These are phyloP conservation scores for Emesis russula DNA, from an alignment of 2,888 invertebrate genomes.

Conservation along the genomic window DNA sequence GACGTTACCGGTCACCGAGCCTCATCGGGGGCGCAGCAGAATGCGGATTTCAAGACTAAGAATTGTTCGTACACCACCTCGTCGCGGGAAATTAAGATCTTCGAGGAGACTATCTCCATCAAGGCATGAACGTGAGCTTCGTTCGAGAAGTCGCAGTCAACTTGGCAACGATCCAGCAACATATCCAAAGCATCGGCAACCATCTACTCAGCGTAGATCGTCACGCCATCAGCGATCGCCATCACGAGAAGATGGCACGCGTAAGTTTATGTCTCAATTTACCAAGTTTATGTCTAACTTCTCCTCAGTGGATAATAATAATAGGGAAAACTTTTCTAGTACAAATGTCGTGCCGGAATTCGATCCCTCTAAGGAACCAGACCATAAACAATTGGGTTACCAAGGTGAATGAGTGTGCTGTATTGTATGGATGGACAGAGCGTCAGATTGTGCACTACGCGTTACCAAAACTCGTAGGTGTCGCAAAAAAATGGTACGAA, in stretches of 20 bases:
- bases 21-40: no score
- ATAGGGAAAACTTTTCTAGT: not conserved
- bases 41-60: no score
- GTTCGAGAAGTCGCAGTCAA: not conserved
- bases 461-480: constrained; percentile 73
- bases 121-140: not conserved
- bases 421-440: constrained; percentile 83
- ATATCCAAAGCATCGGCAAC: not conserved
- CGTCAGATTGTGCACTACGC: constrained; percentile 71
- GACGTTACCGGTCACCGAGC: no score
- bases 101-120: no score
- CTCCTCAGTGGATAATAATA: not conserved
- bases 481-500: constrained; percentile 86
- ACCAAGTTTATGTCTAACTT: not conserved
- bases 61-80: no score
- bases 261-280: constrained; percentile 4
- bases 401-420: constrained; percentile 79
- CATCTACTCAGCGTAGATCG: not conserved
- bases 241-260: not conserved
- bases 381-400: constrained; percentile 67
- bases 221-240: not conserved
- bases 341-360: constrained; percentile 48
- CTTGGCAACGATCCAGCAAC: not conserved
- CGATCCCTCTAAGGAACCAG: constrained; percentile 53
- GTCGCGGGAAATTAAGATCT: no score